Percentiles rank a stretch among this genome's conserved stretches.
These are phyloP conservation scores for Myocastor coypus DNA, from an alignment of 2,113 vertebrate species.

Conservation along the genomic window DNA sequence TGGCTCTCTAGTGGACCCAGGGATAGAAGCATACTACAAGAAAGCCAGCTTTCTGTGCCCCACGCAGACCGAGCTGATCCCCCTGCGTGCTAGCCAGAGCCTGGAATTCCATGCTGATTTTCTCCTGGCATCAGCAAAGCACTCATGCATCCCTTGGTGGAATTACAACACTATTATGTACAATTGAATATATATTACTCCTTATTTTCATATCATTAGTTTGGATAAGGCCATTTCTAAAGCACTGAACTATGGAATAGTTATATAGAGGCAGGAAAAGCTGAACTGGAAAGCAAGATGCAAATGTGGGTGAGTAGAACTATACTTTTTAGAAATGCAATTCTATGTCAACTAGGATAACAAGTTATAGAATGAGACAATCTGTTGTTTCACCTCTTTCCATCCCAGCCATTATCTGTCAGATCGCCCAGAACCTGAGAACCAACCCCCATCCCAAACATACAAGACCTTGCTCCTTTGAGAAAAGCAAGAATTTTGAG, in stretches of 20 bases:
- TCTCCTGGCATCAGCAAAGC: slow-evolving; percentile 80
- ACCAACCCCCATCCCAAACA: no score
- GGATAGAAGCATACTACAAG: neutral
- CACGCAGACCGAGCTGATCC: slow-evolving; percentile 51
- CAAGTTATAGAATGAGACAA: neutral
- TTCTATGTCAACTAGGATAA: neutral
- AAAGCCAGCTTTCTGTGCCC: neutral
- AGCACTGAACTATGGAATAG: slow-evolving; percentile 73
- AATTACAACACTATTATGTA: slow-evolving; percentile 82
- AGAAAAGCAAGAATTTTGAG: neutral
- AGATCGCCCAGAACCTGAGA: neutral
- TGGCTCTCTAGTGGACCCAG: rapidly evolving
- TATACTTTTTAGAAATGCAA: neutral
- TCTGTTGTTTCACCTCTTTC: neutral
- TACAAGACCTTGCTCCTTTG: rapidly evolving
- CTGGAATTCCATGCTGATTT: slow-evolving; percentile 75
- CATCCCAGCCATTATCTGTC: neutral
- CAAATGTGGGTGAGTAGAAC: neutral
- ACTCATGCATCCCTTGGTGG: slow-evolving; percentile 73
- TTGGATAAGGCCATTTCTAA: slow-evolving; percentile 74
- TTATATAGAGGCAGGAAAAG: slow-evolving; percentile 26
- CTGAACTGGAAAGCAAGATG: neutral
- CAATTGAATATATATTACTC: slow-evolving; percentile 74
- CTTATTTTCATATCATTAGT: slow-evolving; percentile 80
- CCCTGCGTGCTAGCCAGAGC: neutral